These are phyloP conservation scores for Synanthedon formicaeformis DNA, from an alignment of 2,888 invertebrate genomes.

Conservation along the genomic window DNA sequence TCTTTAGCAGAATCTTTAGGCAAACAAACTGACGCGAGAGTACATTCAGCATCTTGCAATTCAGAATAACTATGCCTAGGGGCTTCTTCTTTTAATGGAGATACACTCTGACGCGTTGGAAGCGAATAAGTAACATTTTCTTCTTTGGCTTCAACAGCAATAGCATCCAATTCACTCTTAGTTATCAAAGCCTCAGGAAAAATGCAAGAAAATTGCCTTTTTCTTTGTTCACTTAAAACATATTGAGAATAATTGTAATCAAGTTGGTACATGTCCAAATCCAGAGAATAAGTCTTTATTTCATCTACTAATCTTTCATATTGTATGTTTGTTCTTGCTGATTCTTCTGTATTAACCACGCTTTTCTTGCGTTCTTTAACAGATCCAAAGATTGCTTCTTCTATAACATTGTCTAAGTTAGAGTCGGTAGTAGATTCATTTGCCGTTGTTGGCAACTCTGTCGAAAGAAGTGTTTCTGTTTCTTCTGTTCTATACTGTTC, in stretches of 20 bases:
- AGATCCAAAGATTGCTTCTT: constrained; percentile 74
- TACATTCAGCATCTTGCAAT: constrained; percentile 17
- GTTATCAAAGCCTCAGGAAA: not conserved
- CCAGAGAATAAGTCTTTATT: constrained; percentile 42
- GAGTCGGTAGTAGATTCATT: constrained; percentile 14
- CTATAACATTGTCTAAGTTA: constrained; percentile 32
- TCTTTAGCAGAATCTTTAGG: not conserved
- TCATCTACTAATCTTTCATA: constrained; percentile 44
- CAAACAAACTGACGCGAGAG: constrained; percentile 9
- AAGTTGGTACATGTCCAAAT: constrained; percentile 37
- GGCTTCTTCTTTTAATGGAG: constrained; percentile 4
- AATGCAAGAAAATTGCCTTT: not conserved
- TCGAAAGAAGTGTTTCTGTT: constrained; percentile 2
- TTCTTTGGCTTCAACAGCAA: not conserved
- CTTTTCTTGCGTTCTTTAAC: constrained; percentile 65
- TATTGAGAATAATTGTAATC: constrained; percentile 40
- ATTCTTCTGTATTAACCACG: constrained; percentile 12
- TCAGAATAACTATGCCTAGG: constrained; percentile 13
- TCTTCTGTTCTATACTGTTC: not conserved
- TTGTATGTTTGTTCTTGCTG: constrained; percentile 19
- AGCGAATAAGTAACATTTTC: not conserved
- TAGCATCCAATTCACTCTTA: not conserved
- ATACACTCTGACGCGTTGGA: not conserved
- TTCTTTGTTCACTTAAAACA: constrained; percentile 17
- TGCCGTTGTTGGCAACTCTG: not conserved